A percentile compares a stretch with the other conserved stretches of the same genome.
phyloP scores from a whole-genome alignment of 2,797 vertebrate genomes.

The Chiloscyllium punctatum region DNA sequence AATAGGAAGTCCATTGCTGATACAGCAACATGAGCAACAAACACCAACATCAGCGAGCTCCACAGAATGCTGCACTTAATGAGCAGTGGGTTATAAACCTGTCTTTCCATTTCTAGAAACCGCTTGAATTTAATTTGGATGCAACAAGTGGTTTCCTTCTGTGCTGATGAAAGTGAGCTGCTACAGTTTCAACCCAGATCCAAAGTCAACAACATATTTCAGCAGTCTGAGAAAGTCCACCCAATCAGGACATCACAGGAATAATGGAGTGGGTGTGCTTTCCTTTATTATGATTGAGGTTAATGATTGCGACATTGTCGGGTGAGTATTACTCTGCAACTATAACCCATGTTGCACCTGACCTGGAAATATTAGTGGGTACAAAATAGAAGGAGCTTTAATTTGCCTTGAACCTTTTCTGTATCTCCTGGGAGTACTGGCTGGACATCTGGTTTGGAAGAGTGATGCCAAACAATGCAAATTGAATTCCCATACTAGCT shows the following conservation, averaged over 20 bases:
- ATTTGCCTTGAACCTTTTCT: background rate
- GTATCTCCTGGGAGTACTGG: background rate
- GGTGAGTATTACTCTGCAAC: background rate
- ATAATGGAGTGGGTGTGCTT: background rate
- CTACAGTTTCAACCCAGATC: background rate
- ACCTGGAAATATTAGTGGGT: background rate
- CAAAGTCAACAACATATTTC: background rate
- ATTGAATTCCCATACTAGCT: too few relatives aligned
- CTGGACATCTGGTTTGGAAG: too few relatives aligned
- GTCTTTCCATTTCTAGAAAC: background rate
- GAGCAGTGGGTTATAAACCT: background rate
- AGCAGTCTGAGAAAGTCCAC: background rate
- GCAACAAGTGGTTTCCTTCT: background rate
- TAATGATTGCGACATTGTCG: background rate
- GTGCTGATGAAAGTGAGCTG: background rate
- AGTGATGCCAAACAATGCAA: too few relatives aligned
- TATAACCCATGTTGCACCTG: background rate
- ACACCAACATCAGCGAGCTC: background rate
- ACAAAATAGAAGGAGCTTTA: background rate
- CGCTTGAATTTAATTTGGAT: background rate
- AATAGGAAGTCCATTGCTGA: background rate
- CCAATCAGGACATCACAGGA: background rate
- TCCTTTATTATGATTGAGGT: background rate
- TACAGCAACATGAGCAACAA: background rate
- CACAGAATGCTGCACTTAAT: background rate